Evolutionary conservation across 2,797 vertebrate species (phyloP), one percentile per base, ranked within the genome.

Genomic region (Acanthis flammea): DNA sequence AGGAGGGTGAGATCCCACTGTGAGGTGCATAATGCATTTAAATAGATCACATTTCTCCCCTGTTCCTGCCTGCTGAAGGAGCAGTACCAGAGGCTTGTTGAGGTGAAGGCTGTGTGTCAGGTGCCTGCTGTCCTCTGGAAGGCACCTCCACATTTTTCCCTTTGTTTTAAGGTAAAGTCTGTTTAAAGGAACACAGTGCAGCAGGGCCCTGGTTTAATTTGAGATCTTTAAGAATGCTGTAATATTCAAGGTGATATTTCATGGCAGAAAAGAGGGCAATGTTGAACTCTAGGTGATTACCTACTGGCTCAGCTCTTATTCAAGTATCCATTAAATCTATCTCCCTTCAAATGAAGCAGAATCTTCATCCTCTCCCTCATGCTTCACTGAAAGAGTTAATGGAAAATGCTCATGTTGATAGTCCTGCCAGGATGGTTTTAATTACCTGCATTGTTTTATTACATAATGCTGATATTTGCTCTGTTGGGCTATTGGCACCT

Each of bases 401-500:
- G 74, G 81, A 66, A 79, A 73, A 89, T 33, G 51, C 48, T 88
- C 62, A 48, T 82, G 60, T 92, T 88, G 93, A 73, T 79, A 92
- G 55, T 66, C 60, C 63, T 53, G 71, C 60, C 63, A 84, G 86
- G 44, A 88, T 63, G 75, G 90, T 86, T 95, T 90, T 92, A 93
- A 94, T 93, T 78, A 90, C 90, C 67, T 90, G 80, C 79, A 81
- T 72, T 74, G 48, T 89, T 95, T 95, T 89, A 87, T 95, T 95
- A 77, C 84, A 76, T 61, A 88, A 92, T 23, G 12, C 60, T 60
- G 28, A 16, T 74, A 88, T 92, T 95, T 93, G 88, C 90, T 90
- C 86, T 0, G 7, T 93, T 87, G 65, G 50, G 31, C 78, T 97
- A 90, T 97, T 89, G 94, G 81, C 93, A 92, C 84, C 88, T 90